Percentiles rank a stretch among this genome's conserved stretches.
Evolutionary conservation across 2,888 invertebrate species (phyloP).

Genomic region (Resseliella maxima): DNA sequence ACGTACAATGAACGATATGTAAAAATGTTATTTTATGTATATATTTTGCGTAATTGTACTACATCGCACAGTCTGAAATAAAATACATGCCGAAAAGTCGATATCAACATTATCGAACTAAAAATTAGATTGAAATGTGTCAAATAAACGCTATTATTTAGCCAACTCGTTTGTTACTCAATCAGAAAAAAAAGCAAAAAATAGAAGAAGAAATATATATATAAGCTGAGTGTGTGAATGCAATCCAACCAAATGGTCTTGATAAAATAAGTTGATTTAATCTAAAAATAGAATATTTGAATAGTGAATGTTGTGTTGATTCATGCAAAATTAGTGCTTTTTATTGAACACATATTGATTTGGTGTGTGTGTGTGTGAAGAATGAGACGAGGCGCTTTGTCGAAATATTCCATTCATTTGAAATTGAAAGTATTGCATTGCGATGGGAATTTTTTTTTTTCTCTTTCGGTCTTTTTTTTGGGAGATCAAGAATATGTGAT

Average conservation of each 20-base stretch:
- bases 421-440: not conserved
- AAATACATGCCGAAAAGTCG: not conserved
- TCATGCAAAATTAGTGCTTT: not conserved
- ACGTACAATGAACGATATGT: too few species aligned
- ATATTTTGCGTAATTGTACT: too few species aligned
- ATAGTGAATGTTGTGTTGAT: not conserved
- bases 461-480: too few species aligned
- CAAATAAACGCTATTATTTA: too few species aligned
- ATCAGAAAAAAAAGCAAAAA: too few species aligned
- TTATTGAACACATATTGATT: not conserved
- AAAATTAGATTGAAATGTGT: not conserved
- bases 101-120: not conserved
- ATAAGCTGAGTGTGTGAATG: not conserved
- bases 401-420: not conserved
- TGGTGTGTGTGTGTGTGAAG: too few species aligned
- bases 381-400: not conserved
- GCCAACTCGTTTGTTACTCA: too few species aligned
- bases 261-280: not conserved
- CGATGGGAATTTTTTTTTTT: too few species aligned
- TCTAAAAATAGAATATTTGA: not conserved
- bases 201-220: too few species aligned
- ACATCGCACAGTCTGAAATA: too few species aligned
- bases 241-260: not conserved
- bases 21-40: too few species aligned
- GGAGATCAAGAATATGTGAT: too few species aligned